Evolutionary conservation across 30 jellyfish, hydroid and myxozoan genomes (phyloP).

Genomic region (Aurelia sp.): DNA sequence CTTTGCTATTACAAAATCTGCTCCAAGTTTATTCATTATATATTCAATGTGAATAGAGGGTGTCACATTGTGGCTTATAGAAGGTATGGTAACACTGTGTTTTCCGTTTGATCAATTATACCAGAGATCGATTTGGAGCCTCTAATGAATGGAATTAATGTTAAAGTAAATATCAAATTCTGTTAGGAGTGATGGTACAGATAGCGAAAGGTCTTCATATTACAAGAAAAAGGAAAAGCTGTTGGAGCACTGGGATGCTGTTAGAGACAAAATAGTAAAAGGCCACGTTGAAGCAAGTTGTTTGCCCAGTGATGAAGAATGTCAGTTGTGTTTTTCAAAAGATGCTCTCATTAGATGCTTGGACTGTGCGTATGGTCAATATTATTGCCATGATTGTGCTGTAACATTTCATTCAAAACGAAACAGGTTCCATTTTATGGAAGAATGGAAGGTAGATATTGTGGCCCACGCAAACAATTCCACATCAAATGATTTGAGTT

Average conservation of each 20-base stretch:
- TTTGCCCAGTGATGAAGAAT: background rate
- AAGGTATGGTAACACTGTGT: too few relatives aligned
- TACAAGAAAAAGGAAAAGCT: conserved; percentile 8
- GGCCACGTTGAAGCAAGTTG: background rate
- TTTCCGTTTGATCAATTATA: too few relatives aligned
- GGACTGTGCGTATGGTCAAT: background rate
- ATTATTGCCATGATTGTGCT: conserved; percentile 10
- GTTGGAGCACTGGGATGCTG: conserved; percentile 4
- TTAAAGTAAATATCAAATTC: too few relatives aligned
- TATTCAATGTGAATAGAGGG: too few relatives aligned
- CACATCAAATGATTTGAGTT: background rate
- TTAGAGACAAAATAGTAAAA: background rate
- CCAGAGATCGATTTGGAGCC: too few relatives aligned
- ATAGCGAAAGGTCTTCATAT: background rate
- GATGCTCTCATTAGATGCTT: background rate
- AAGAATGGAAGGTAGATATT: conserved; percentile 6
- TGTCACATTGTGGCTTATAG: too few relatives aligned
- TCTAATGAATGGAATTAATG: too few relatives aligned
- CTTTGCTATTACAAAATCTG: too few relatives aligned
- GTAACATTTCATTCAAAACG: background rate
- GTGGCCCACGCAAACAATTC: background rate
- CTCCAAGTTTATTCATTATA: too few relatives aligned
- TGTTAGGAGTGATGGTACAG: too few relatives aligned
- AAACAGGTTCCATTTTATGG: background rate
- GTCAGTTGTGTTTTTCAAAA: background rate